Percentiles rank a stretch among this genome's conserved stretches.
These are phyloP conservation scores for Celastrina argiolus DNA, from an alignment of 2,888 invertebrate genomes.

Conservation along the genomic window DNA sequence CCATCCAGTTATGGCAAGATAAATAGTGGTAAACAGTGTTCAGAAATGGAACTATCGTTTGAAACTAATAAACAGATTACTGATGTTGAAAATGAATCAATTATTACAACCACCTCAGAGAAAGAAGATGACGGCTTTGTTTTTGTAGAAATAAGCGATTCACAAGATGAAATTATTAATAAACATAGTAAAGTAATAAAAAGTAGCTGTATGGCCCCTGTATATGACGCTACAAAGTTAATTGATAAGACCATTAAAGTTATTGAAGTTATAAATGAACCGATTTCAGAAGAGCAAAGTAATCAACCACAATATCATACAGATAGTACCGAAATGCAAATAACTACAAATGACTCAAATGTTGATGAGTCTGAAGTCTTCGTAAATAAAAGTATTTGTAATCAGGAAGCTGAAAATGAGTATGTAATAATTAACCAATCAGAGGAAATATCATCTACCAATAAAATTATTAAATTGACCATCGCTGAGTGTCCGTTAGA, in stretches of 20 bases:
- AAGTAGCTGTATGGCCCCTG: constrained; percentile 27
- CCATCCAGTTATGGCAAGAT: neutral
- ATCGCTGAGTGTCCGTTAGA: neutral
- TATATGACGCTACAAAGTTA: constrained; percentile 31
- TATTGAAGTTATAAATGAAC: neutral
- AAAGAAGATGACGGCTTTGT: constrained; percentile 30
- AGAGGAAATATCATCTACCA: neutral
- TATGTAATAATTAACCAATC: constrained; percentile 27
- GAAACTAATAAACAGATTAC: neutral
- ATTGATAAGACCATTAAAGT: constrained; percentile 28
- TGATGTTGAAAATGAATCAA: constrained; percentile 22
- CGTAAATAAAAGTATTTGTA: neutral
- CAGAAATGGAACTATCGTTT: neutral
- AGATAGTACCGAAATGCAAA: constrained; percentile 27
- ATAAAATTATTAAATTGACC: neutral
- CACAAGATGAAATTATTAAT: constrained; percentile 6
- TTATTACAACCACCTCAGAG: constrained; percentile 23
- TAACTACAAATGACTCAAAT: neutral
- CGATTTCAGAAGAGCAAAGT: neutral
- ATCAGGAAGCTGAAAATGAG: constrained; percentile 20
- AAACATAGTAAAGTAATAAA: constrained; percentile 22
- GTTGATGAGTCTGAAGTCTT: neutral
- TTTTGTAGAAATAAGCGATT: constrained; percentile 28
- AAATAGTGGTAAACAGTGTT: neutral
- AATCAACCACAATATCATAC: constrained; percentile 8